Evolutionary conservation across 2,888 invertebrate genomes (phyloP).

Genomic region (Arenicola marina): DNA sequence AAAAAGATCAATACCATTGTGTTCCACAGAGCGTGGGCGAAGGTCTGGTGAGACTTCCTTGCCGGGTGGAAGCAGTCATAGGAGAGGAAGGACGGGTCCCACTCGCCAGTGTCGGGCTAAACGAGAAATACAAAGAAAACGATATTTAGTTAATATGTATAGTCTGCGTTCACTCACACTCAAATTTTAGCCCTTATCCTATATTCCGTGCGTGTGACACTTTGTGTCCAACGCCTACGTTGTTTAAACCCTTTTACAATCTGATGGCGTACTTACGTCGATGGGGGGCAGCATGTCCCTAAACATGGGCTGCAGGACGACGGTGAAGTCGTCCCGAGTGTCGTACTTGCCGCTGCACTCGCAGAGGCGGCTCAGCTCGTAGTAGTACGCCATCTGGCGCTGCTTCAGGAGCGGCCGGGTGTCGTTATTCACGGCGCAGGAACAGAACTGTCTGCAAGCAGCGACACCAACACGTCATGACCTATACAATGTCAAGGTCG

Average conservation of each 20-base stretch:
- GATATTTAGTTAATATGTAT: background rate
- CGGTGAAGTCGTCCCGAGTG: slow-evolving; percentile 53
- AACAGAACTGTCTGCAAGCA: slow-evolving; percentile 18
- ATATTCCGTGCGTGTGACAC: background rate
- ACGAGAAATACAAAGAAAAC: background rate
- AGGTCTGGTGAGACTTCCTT: slow-evolving; percentile 44
- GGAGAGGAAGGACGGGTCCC: slow-evolving; percentile 50
- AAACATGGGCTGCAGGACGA: slow-evolving; percentile 56
- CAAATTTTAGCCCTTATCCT: too few species aligned
- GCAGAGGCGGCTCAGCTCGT: slow-evolving; percentile 16
- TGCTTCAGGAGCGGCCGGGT: slow-evolving; percentile 10
- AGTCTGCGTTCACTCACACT: too few species aligned
- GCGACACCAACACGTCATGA: too few species aligned
- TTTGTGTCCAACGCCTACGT: too few species aligned
- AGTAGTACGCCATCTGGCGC: slow-evolving; percentile 24
- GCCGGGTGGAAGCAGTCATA: slow-evolving; percentile 58
- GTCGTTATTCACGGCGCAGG: slow-evolving; percentile 10
- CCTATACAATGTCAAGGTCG: too few species aligned
- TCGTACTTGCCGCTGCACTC: slow-evolving; percentile 51
- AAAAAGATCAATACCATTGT: too few species aligned
- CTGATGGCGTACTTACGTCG: slow-evolving; percentile 23
- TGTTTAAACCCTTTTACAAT: too few species aligned
- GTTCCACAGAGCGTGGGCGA: slow-evolving; percentile 52
- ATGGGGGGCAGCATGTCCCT: slow-evolving; percentile 40
- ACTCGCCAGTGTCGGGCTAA: slow-evolving; percentile 30